These are phyloP conservation scores for Lamproptera curius DNA, from an alignment of 2,888 invertebrate species.

Conservation along the genomic window DNA sequence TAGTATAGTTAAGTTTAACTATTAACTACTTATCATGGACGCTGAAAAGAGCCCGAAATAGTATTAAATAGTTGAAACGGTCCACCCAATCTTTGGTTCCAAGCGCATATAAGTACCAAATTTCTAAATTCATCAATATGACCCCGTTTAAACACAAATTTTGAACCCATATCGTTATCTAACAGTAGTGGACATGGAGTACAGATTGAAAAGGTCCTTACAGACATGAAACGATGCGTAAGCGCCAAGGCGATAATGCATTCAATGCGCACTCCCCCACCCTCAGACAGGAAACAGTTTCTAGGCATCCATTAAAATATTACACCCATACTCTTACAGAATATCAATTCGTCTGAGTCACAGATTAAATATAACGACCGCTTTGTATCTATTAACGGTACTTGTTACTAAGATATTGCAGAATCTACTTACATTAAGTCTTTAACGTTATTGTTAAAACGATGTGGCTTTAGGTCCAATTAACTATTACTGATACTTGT, in stretches of 20 bases:
- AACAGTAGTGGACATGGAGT: background rate
- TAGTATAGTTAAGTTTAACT: too few relatives aligned
- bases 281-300: conserved; percentile 27
- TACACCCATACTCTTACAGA: conserved; percentile 26
- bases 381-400: too few relatives aligned
- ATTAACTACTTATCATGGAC: too few relatives aligned
- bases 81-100: too few relatives aligned
- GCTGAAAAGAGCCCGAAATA: too few relatives aligned
- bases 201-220: conserved; percentile 16
- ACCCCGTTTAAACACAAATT: background rate
- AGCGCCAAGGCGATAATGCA: conserved; percentile 15
- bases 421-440: too few relatives aligned
- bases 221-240: background rate
- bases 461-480: too few relatives aligned
- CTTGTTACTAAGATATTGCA: too few relatives aligned
- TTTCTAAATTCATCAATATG: background rate
- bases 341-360: conserved; percentile 21
- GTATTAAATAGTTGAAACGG: background rate
- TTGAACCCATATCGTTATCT: background rate
- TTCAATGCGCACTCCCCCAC: conserved; percentile 23
- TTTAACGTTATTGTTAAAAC: too few relatives aligned
- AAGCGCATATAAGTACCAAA: too few relatives aligned
- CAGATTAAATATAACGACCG: background rate
- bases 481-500: too few relatives aligned
- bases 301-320: conserved; percentile 29